Evolutionary conservation across 1,140 invertebrate species (phyloP).

Genomic region (Halesus radiatus): DNA sequence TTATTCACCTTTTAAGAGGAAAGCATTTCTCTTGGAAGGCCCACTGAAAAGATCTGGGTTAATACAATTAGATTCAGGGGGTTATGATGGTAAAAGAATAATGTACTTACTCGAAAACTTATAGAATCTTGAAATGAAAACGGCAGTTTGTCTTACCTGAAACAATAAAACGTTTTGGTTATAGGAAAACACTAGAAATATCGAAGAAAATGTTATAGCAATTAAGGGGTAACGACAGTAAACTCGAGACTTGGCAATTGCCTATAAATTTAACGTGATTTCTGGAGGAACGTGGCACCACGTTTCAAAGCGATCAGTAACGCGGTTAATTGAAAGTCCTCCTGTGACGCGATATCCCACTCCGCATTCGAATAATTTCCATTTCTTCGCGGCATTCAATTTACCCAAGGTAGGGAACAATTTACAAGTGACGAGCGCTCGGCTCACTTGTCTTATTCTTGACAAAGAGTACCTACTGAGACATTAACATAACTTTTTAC

Average conservation of each 20-base stretch:
- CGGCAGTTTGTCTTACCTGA: not conserved
- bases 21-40: not conserved
- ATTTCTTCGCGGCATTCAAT: slow-evolving; percentile 1
- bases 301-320: not conserved
- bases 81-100: not conserved
- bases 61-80: not conserved
- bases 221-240: not conserved
- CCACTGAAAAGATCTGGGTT: not conserved
- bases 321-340: not conserved
- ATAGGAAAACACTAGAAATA: not conserved
- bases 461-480: slow-evolving; percentile 20
- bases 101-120: not conserved
- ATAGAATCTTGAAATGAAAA: not conserved
- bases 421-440: slow-evolving; percentile 11
- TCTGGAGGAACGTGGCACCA: not conserved
- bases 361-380: slow-evolving; percentile 10
- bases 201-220: not conserved
- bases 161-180: not conserved
- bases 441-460: slow-evolving; percentile 11
- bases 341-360: not conserved
- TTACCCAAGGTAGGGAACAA: not conserved
- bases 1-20: not conserved
- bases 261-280: not conserved
- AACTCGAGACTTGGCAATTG: not conserved
- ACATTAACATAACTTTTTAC: slow-evolving; percentile 47